Percentiles rank a stretch among this genome's conserved stretches.
These are phyloP conservation scores for Poecilia gillii DNA, from an alignment of 2,797 vertebrate genomes.

Conservation along the genomic window DNA sequence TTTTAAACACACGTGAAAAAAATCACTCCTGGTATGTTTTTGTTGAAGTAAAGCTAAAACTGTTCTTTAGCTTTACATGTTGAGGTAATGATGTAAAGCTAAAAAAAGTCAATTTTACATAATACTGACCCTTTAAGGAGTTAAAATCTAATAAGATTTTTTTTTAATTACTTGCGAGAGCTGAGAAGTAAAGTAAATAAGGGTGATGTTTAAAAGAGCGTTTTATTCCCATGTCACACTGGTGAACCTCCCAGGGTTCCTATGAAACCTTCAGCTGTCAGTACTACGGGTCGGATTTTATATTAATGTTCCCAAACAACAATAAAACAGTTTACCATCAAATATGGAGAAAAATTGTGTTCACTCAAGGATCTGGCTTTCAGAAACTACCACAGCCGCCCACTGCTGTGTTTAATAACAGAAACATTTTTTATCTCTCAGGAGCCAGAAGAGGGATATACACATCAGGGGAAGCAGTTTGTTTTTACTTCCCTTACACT, in stretches of 20 bases:
- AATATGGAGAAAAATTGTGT: background rate
- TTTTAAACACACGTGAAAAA: too few relatives aligned
- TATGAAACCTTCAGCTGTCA: background rate
- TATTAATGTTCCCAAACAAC: background rate
- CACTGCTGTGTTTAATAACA: background rate
- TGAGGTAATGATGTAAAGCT: too few relatives aligned
- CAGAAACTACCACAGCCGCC: background rate
- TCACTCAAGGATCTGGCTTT: background rate
- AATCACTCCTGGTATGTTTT: too few relatives aligned
- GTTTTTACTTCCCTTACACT: background rate
- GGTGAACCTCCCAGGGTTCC: background rate
- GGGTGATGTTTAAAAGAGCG: background rate
- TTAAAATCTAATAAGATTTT: background rate
- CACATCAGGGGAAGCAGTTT: background rate
- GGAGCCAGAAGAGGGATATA: background rate
- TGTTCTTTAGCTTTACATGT: too few relatives aligned
- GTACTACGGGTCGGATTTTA: background rate
- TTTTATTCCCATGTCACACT: background rate
- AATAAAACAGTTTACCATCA: background rate
- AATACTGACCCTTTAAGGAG: background rate
- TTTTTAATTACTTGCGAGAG: too few relatives aligned
- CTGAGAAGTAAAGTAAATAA: too few relatives aligned
- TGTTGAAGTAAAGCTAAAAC: too few relatives aligned
- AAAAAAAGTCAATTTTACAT: background rate
- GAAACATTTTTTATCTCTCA: background rate